Evolutionary conservation across 2,888 invertebrate genomes (phyloP).

Genomic region (Chrysotoxum bicinctum): DNA sequence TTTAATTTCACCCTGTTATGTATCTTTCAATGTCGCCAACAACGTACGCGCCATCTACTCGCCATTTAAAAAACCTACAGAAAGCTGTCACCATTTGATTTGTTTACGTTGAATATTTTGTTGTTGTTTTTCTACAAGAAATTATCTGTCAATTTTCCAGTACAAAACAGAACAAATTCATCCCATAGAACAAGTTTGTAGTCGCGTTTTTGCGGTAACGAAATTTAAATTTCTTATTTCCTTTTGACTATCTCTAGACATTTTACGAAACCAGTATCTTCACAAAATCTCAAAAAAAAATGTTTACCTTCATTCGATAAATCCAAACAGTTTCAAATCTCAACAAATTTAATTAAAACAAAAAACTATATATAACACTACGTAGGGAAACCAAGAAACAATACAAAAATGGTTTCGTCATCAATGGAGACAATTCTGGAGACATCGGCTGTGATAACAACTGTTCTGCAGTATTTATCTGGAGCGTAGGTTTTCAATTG

Average conservation of each 20-base stretch:
- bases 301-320: background rate
- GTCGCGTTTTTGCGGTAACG: background rate
- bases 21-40: background rate
- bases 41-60: conserved; percentile 11
- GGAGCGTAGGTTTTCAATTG: conserved; percentile 88
- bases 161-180: background rate
- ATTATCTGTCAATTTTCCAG: conserved; percentile 7
- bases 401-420: conserved; percentile 67
- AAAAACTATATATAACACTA: background rate
- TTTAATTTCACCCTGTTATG: conserved; percentile 10
- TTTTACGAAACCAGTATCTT: background rate
- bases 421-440: conserved; percentile 77
- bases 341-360: conserved; percentile 13
- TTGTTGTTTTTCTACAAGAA: background rate
- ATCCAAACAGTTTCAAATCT: background rate
- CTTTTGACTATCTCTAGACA: conserved; percentile 25
- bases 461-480: conserved; percentile 91
- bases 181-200: background rate
- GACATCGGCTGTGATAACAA: conserved; percentile 87
- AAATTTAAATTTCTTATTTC: conserved; percentile 32
- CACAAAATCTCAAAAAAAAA: background rate
- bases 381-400: background rate
- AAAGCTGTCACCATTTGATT: conserved; percentile 8
- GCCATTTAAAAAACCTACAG: background rate
- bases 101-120: conserved; percentile 57